Evolutionary conservation across 2,113 vertebrate species (phyloP), one percentile per base, ranked within the genome.

Genomic region (Jaculus jaculus): DNA sequence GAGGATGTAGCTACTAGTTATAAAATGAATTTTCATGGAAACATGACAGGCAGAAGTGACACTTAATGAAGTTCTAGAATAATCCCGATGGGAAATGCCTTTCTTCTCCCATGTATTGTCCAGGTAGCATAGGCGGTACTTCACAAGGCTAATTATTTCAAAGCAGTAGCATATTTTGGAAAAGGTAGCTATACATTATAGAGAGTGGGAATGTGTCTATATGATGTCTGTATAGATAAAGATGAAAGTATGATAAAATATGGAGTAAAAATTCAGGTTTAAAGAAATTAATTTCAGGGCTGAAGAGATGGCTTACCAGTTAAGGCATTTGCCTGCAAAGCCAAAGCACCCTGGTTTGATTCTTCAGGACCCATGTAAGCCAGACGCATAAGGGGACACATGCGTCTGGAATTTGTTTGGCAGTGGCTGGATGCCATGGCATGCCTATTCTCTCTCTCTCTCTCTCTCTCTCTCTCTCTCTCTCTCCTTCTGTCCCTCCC

Each of bases 11-110:
- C 6, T 72, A 21, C 37, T 6, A 58, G 5, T 15, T 61, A 42
- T 51, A 74, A 95, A 96, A 61, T n/a, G 37, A 24, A n/a, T 32
- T 26, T 87, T 37, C 30, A 69, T 54, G 54, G 84, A 94, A 28
- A 60, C 37, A 9, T 20, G 34, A 15, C 15, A 85, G n/a, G 9
- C 7, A 78, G 17, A 10, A 7, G 10, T 65, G 39, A 81, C 42
- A 83, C 1, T 82, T n/a, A 79, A 28, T n/a, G n/a, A 81, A 89
- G 63, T 80, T 65, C 78, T 80, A 30, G 51, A 78, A 88, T 20
- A 54, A 15, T 30, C 12, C 12, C 3, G 79, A 69, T 84, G 24
- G 80, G 69, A 93, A 95, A 93, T 37, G 4, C 16, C 84, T 61
- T 84, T 66, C 78, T 7, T 86, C 28, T 75, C 65, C 18, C 3